Percentiles rank a stretch among this genome's conserved stretches.
Evolutionary conservation across 2,888 invertebrate genomes (phyloP).

Genomic region (Corbicula japonica): DNA sequence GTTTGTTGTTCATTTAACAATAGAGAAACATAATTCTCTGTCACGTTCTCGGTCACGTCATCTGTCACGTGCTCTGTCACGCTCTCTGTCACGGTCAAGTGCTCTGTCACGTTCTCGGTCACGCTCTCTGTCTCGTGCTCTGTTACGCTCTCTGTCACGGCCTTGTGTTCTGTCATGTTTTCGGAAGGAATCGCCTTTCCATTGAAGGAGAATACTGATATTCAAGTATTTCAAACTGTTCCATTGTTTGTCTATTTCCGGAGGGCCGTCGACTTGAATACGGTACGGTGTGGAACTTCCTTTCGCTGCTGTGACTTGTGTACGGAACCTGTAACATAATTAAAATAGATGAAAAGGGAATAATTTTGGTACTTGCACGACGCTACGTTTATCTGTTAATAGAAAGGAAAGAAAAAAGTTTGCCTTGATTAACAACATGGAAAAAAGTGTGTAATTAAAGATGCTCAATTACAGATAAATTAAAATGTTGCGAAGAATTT

Average conservation of each 20-base stretch:
- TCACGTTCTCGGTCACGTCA: conserved; percentile 1
- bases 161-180: neutral
- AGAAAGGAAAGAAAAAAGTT: too few relatives aligned
- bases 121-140: neutral
- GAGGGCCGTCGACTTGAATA: conserved; percentile 47
- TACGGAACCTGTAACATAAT: conserved; percentile 46
- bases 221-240: conserved; percentile 71
- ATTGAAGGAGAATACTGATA: conserved; percentile 71
- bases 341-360: neutral
- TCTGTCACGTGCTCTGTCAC: too few relatives aligned
- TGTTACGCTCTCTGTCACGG: neutral
- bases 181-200: conserved; percentile 56
- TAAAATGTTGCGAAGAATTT: too few relatives aligned
- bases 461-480: too few relatives aligned
- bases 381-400: too few relatives aligned
- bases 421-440: too few relatives aligned
- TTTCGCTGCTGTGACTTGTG: conserved; percentile 43
- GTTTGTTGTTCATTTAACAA: neutral
- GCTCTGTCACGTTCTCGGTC: neutral
- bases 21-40: neutral
- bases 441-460: too few relatives aligned
- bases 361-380: too few relatives aligned
- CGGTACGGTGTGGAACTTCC: conserved; percentile 48
- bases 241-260: conserved; percentile 43
- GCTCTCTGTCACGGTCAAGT: neutral